phyloP scores from a whole-genome alignment of 2,888 invertebrate species.

The Parapristionchus giblindavisi region DNA sequence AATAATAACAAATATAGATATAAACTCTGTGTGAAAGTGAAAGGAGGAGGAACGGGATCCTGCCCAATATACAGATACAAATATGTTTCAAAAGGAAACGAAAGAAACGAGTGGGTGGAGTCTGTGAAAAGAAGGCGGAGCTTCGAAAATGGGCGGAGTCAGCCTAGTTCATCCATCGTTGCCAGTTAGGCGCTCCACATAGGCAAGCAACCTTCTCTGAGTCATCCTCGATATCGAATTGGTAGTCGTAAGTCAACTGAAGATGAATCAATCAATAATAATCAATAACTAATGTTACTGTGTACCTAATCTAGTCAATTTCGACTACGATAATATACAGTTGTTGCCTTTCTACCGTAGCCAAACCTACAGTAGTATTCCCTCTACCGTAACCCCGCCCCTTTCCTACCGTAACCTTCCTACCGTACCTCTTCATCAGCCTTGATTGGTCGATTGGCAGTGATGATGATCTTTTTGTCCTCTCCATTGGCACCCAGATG shows the following conservation, averaged over 20 bases:
- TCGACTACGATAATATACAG: not conserved
- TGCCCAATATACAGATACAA: constrained; percentile 19
- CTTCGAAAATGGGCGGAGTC: not conserved
- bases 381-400: constrained; percentile 12
- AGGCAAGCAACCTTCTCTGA: constrained; percentile 98
- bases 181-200: constrained; percentile 97
- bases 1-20: too few species aligned
- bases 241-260: constrained; percentile 76
- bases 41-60: not conserved
- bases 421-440: constrained; percentile 91
- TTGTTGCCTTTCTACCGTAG: not conserved
- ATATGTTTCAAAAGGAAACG: too few species aligned
- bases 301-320: too few species aligned
- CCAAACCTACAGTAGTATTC: not conserved
- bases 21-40: too few species aligned
- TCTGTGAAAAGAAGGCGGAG: too few species aligned
- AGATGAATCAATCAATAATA: constrained; percentile 44
- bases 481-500: constrained; percentile 82
- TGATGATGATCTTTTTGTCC: constrained; percentile 93
- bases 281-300: too few species aligned
- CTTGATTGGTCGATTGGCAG: constrained; percentile 92
- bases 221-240: constrained; percentile 98
- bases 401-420: not conserved
- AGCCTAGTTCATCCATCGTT: constrained; percentile 96
- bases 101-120: not conserved